These are phyloP conservation scores for Limnephilus auricula DNA, from an alignment of 2,888 invertebrate species.

Conservation along the genomic window DNA sequence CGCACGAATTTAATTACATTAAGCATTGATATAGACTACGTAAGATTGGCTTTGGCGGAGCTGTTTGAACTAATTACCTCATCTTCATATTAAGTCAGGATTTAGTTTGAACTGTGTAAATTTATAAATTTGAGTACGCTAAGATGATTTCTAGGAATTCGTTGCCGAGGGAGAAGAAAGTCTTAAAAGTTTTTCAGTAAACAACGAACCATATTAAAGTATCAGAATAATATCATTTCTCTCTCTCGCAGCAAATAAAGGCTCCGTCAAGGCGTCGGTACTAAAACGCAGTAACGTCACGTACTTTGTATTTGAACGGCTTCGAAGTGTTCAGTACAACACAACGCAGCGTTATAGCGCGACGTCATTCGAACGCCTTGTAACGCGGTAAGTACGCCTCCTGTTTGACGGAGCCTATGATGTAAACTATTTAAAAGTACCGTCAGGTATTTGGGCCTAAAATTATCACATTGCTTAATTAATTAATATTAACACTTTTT, in stretches of 20 bases:
- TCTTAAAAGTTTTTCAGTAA: not conserved
- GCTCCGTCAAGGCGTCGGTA: too few relatives aligned
- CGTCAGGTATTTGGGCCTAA: too few relatives aligned
- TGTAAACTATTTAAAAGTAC: too few relatives aligned
- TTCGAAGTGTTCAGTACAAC: too few relatives aligned
- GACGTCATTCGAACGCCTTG: too few relatives aligned
- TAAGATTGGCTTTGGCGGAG: not conserved
- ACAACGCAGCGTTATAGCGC: too few relatives aligned
- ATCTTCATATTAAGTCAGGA: not conserved
- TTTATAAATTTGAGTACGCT: not conserved
- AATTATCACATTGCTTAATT: too few relatives aligned
- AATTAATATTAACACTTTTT: too few relatives aligned
- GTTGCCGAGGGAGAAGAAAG: not conserved
- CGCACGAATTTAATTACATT: conserved; percentile 42
- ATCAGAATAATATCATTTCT: not conserved
- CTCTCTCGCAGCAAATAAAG: not conserved
- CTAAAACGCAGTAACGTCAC: too few relatives aligned
- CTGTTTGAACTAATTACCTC: not conserved
- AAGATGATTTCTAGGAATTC: not conserved
- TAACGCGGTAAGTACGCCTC: too few relatives aligned
- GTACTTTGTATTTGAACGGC: too few relatives aligned
- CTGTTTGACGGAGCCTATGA: too few relatives aligned
- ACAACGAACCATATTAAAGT: not conserved
- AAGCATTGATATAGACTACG: not conserved
- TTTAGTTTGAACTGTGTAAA: not conserved